Percentiles rank a stretch among this genome's conserved stretches.
Conservation (phyloP, 2,888 invertebrate species). For the Amblyteles armatorius region DNA sequence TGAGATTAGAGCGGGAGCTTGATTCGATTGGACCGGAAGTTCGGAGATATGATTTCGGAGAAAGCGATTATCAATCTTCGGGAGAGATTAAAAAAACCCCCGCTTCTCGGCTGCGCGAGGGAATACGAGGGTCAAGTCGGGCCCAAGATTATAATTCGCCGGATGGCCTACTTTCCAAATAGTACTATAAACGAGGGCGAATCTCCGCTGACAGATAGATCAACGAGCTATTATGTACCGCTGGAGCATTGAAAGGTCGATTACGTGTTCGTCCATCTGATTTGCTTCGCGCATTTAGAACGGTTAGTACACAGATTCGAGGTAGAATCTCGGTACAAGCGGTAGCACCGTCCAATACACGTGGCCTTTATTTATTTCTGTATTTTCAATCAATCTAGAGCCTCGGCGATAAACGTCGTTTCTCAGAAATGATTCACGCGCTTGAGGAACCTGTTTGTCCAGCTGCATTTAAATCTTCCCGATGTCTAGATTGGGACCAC, state of each 20-base stretch:
- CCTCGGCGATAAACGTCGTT: neutral
- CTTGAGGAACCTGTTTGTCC: neutral
- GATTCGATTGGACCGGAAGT: slow-evolving; percentile 2
- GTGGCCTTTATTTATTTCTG: neutral
- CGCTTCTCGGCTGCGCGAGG: neutral
- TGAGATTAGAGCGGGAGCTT: slow-evolving; percentile 17
- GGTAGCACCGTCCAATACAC: neutral
- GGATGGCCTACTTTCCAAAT: slow-evolving; percentile 17
- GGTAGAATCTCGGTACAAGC: neutral
- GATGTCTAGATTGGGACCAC: neutral
- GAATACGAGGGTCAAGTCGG: neutral
- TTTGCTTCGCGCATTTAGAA: neutral
- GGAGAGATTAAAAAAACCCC: neutral
- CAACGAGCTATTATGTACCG: slow-evolving; percentile 14
- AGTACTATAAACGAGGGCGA: neutral
- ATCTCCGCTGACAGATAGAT: slow-evolving; percentile 26
- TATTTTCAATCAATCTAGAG: neutral
- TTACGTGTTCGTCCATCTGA: neutral
- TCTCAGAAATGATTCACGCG: neutral
- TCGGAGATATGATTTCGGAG: neutral
- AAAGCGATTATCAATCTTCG: neutral
- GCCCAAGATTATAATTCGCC: neutral
- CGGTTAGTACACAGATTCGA: slow-evolving; percentile 11
- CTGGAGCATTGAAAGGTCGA: neutral
- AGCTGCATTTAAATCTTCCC: neutral